Evolutionary conservation across 2,113 vertebrate species (phyloP).

Genomic region (Sterna hirundo): DNA sequence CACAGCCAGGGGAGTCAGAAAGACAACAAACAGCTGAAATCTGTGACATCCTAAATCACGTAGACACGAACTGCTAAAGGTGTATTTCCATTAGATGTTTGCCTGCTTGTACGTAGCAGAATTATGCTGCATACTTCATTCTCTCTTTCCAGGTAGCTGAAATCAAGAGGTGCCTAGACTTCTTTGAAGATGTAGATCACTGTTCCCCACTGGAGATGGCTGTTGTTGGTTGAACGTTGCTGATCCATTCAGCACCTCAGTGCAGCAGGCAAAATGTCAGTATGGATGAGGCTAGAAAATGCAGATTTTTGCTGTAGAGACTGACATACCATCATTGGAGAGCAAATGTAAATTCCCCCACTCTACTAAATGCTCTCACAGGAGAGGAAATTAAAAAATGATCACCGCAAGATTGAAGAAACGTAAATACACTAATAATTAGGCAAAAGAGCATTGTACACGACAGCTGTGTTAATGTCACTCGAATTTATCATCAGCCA

Average conservation of each 20-base stretch:
- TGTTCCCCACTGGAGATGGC: not conserved
- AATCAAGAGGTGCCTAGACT: not conserved
- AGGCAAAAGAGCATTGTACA: conserved; percentile 5
- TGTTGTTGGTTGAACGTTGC: not conserved
- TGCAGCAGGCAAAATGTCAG: not conserved
- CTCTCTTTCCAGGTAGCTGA: not conserved
- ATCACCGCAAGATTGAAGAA: conserved; percentile 23
- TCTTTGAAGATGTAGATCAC: not conserved
- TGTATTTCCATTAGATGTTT: not conserved
- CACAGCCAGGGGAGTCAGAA: conserved; percentile 27
- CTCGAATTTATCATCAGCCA: not conserved
- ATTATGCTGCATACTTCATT: not conserved
- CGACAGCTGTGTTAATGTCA: conserved; percentile 45
- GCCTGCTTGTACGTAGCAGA: not conserved
- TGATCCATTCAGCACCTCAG: not conserved
- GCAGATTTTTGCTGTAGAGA: not conserved
- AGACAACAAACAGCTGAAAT: conserved; percentile 42
- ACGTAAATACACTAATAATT: conserved; percentile 44
- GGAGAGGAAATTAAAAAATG: conserved; percentile 28
- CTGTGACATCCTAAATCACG: not conserved
- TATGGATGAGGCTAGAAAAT: not conserved
- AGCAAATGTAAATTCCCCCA: not conserved
- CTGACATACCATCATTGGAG: not conserved
- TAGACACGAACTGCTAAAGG: not conserved
- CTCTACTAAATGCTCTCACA: conserved; percentile 18